Evolutionary conservation across 2,113 vertebrate species (phyloP).

Genomic region (Prunella fulvescens): DNA sequence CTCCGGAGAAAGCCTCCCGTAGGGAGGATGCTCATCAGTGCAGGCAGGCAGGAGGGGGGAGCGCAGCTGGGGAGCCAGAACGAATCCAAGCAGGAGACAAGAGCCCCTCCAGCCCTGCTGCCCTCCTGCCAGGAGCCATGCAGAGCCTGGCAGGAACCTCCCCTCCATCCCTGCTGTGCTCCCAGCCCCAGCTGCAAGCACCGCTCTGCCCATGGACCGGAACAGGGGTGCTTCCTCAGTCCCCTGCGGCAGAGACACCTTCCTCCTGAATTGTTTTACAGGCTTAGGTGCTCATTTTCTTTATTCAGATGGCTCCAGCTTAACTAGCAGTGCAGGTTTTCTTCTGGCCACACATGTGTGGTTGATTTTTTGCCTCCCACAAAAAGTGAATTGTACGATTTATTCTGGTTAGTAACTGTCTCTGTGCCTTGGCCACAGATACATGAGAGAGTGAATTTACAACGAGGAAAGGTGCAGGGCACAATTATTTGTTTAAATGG

Average conservation of each 20-base stretch:
- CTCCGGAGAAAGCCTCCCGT: background rate
- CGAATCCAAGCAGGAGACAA: background rate
- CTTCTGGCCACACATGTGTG: background rate
- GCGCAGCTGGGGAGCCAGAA: background rate
- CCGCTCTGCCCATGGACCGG: rapidly evolving
- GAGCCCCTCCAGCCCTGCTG: background rate
- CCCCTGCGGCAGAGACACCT: background rate
- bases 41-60: background rate
- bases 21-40: constrained; percentile 27
- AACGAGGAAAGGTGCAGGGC: background rate
- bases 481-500: constrained; percentile 36
- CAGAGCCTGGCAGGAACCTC: background rate
- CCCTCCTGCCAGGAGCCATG: background rate
- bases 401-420: background rate
- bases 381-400: background rate
- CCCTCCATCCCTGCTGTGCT: rapidly evolving
- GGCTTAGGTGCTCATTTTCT: background rate
- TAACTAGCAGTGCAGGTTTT: background rate
- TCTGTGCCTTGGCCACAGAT: background rate
- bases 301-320: background rate
- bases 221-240: background rate
- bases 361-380: background rate
- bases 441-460: background rate
- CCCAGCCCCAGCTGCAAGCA: background rate
- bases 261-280: background rate